phyloP scores from a whole-genome alignment of 2,888 invertebrate species.

The Hirtodrosophila alboralis region DNA sequence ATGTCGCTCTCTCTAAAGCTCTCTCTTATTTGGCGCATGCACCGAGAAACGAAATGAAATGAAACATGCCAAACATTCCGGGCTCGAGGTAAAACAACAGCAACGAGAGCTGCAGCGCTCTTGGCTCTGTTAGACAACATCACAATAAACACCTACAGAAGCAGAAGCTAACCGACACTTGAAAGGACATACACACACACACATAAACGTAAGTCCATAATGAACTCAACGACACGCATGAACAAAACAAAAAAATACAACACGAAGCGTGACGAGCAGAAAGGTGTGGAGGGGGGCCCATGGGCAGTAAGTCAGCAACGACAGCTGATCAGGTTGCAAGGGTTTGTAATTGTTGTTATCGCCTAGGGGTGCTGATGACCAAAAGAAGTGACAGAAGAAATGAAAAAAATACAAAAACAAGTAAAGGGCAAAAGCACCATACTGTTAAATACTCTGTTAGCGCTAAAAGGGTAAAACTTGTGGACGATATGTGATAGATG shows the following conservation, averaged over 20 bases:
- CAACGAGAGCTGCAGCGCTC: constrained; percentile 28
- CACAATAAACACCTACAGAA: constrained; percentile 64
- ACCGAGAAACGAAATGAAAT: constrained; percentile 30
- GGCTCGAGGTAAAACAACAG: constrained; percentile 38
- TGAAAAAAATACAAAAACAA: constrained; percentile 42
- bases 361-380: constrained; percentile 37
- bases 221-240: constrained; percentile 70
- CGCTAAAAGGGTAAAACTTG: no score
- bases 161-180: constrained; percentile 52
- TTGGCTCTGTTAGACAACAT: constrained; percentile 61
- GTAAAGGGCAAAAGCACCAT: constrained; percentile 28
- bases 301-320: constrained; percentile 66
- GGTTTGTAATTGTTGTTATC: constrained; percentile 41
- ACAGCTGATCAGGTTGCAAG: constrained; percentile 78
- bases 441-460: no score
- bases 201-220: constrained; percentile 62
- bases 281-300: constrained; percentile 22
- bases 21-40: constrained; percentile 33
- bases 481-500: no score
- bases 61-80: constrained; percentile 50
- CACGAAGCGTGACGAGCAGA: constrained; percentile 6
- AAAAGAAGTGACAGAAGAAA: constrained; percentile 49
- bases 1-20: no score
- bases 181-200: constrained; percentile 32
- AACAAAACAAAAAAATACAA: constrained; percentile 35